phyloP scores from a whole-genome alignment of 2,797 vertebrate species.

The Gallirallus australis region DNA sequence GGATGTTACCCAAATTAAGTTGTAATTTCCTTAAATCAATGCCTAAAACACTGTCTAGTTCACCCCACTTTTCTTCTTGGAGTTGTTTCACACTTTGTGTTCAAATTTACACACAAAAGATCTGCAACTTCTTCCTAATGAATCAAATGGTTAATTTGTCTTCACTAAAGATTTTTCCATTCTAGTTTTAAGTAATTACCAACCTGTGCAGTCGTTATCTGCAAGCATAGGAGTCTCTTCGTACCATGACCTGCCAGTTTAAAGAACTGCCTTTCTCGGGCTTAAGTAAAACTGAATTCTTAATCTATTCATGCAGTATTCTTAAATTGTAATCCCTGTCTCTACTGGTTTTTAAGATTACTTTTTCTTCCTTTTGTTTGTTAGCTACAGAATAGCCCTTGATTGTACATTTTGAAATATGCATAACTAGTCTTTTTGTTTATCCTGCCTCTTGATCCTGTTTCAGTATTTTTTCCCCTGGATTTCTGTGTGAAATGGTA shows the following conservation, averaged over 20 bases:
- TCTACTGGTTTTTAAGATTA: constrained; percentile 34
- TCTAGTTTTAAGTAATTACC: constrained; percentile 66
- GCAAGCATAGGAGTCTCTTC: constrained; percentile 15
- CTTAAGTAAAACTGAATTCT: constrained; percentile 60
- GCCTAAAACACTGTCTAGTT: background rate
- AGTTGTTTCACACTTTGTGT: background rate
- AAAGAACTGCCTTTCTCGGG: constrained; percentile 30
- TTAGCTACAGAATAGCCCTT: constrained; percentile 24
- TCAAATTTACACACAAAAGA: constrained; percentile 9
- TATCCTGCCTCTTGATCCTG: background rate
- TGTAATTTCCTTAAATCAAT: background rate
- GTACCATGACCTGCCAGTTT: constrained; percentile 40
- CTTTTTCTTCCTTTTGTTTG: constrained; percentile 44
- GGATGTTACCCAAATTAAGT: background rate
- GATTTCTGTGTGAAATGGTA: background rate
- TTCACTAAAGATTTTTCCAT: constrained; percentile 52
- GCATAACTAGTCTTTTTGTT: constrained; percentile 32
- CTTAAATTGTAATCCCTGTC: constrained; percentile 52
- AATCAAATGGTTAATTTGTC: constrained; percentile 64
- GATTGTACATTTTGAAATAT: constrained; percentile 11
- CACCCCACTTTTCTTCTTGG: background rate
- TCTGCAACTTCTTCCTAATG: background rate
- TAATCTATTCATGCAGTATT: constrained; percentile 12
- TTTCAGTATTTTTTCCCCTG: background rate
- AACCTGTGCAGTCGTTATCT: constrained; percentile 47